These are phyloP conservation scores for Cryptoblepharus egeriae DNA, from an alignment of 2,797 vertebrate species.

Conservation along the genomic window DNA sequence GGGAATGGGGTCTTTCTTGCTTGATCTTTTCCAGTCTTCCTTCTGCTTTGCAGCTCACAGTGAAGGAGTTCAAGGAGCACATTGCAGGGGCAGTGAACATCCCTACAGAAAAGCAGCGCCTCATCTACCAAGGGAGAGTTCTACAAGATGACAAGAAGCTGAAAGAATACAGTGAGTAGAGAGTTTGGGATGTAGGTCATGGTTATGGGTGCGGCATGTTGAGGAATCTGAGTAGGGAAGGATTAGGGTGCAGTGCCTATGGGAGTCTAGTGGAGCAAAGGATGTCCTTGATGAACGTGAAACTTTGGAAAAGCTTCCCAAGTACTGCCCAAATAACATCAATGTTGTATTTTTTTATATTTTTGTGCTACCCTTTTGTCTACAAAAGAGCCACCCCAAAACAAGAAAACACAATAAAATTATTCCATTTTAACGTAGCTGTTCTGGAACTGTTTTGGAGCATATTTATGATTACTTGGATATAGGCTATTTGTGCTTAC, in stretches of 20 bases:
- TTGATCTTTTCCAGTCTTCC: not conserved
- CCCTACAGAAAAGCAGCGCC: slow-evolving; percentile 91
- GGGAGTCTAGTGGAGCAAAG: no score
- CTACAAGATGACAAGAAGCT: slow-evolving; percentile 92
- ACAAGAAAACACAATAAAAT: no score
- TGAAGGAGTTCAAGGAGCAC: slow-evolving; percentile 93
- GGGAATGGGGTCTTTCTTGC: not conserved
- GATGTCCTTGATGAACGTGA: not conserved
- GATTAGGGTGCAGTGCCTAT: not conserved
- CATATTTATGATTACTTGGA: no score
- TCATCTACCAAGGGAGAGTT: slow-evolving; percentile 94
- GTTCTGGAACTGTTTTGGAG: not conserved
- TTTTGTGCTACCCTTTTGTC: no score
- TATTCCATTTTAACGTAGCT: not conserved
- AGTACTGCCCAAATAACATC: not conserved
- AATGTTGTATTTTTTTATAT: no score
- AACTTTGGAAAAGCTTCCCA: not conserved
- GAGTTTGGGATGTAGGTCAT: not conserved
- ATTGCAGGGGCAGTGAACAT: slow-evolving; percentile 90
- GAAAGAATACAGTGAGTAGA: slow-evolving; percentile 88
- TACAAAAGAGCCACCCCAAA: no score
- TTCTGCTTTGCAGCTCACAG: slow-evolving; percentile 81
- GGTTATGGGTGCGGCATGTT: not conserved
- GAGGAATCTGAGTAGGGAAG: no score
- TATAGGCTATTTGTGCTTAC: not conserved